phyloP scores from a whole-genome alignment of 2,113 vertebrate species.

The Oreochromis niloticus region DNA sequence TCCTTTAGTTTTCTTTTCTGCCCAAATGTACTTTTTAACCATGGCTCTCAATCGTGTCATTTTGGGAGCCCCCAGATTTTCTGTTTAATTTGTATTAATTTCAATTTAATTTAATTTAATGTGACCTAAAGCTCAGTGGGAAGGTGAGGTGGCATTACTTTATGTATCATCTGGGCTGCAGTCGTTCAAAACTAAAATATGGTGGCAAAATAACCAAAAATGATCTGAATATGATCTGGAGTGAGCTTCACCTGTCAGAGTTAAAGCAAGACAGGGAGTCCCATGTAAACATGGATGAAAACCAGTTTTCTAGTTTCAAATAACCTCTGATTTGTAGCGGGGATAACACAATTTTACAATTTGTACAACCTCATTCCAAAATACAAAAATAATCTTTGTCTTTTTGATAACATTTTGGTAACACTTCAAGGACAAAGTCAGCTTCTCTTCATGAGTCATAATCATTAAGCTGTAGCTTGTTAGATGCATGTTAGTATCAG shows the following conservation, averaged over 20 bases:
- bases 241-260: background rate
- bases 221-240: background rate
- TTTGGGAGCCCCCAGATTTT: constrained; percentile 41
- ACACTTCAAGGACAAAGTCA: constrained; percentile 72
- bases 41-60: constrained; percentile 52
- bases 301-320: constrained; percentile 59
- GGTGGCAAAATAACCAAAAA: background rate
- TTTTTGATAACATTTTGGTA: constrained; percentile 77
- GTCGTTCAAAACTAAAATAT: background rate
- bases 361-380: constrained; percentile 74
- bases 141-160: background rate
- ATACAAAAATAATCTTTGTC: constrained; percentile 80
- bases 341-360: constrained; percentile 69
- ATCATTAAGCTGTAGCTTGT: constrained; percentile 50
- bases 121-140: background rate
- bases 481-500: constrained; percentile 60
- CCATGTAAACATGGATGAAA: constrained; percentile 54
- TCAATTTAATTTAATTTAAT: background rate
- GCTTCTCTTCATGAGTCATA: constrained; percentile 46
- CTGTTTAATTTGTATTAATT: background rate
- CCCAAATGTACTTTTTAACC: constrained; percentile 41
- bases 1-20: constrained; percentile 25
- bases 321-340: constrained; percentile 59
- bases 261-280: constrained; percentile 39
- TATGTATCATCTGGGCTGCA: background rate